Conservation (phyloP, 2,888 invertebrate genomes). For the Sesamia inferens region DNA sequence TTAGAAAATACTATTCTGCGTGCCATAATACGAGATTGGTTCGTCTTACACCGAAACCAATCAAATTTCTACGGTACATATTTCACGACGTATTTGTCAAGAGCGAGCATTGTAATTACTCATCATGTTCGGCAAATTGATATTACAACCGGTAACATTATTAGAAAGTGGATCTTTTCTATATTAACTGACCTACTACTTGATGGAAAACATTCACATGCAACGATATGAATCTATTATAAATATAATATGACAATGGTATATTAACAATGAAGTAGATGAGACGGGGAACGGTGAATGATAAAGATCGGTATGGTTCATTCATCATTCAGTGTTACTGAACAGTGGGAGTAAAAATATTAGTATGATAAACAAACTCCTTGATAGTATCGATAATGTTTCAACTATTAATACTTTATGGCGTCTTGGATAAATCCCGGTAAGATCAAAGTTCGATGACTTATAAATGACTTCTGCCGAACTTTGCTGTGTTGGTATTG, state of each 20-base stretch:
- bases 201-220: constrained; percentile 73
- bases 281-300: constrained; percentile 69
- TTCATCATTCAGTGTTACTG: constrained; percentile 76
- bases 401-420: constrained; percentile 70
- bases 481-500: not conserved
- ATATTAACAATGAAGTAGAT: constrained; percentile 82
- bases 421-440: constrained; percentile 42
- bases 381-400: constrained; percentile 72
- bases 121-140: constrained; percentile 85
- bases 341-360: constrained; percentile 71
- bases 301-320: constrained; percentile 79
- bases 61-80: constrained; percentile 85
- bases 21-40: constrained; percentile 52
- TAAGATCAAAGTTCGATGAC: constrained; percentile 48
- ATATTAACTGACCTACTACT: constrained; percentile 66
- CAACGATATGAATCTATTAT: constrained; percentile 79
- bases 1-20: constrained; percentile 22
- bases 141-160: constrained; percentile 79
- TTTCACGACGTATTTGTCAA: constrained; percentile 87
- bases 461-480: constrained; percentile 28
- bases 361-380: constrained; percentile 73
- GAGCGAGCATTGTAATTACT: constrained; percentile 84
- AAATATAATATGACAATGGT: constrained; percentile 85
- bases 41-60: constrained; percentile 76
- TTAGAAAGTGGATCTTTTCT: constrained; percentile 74